phyloP scores from a whole-genome alignment of 2,888 invertebrate species.

The Eueremaeus valkanovi region DNA sequence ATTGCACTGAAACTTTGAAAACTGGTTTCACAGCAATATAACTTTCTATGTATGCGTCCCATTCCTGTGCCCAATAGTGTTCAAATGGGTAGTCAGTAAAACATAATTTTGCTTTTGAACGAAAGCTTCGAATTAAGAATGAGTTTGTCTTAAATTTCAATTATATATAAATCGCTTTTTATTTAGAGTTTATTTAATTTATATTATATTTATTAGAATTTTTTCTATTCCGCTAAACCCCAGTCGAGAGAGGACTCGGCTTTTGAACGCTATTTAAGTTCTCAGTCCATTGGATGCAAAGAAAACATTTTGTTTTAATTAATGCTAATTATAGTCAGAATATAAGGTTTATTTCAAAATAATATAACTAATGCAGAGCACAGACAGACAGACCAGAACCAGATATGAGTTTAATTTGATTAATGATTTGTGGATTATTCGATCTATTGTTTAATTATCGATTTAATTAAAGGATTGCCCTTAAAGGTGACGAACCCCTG shows the following conservation, averaged over 20 bases:
- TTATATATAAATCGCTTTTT: too few species aligned
- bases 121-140: too few species aligned
- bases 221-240: neutral
- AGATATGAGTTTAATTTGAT: neutral
- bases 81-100: too few species aligned
- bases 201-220: neutral
- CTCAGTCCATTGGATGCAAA: neutral
- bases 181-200: neutral
- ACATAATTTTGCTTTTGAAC: too few species aligned
- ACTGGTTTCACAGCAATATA: too few species aligned
- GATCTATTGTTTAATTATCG: neutral
- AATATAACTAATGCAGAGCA: neutral
- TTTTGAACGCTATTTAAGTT: neutral
- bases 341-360: neutral
- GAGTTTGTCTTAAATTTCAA: too few species aligned
- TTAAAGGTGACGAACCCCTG: constrained; percentile 29
- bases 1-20: too few species aligned
- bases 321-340: neutral
- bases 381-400: too few species aligned
- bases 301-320: neutral
- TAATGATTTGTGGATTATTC: neutral
- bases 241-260: neutral
- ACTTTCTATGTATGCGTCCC: too few species aligned
- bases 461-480: constrained; percentile 15
- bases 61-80: too few species aligned